Conservation (phyloP, 2,797 vertebrate genomes). For the Perdix hodgsoniae region DNA sequence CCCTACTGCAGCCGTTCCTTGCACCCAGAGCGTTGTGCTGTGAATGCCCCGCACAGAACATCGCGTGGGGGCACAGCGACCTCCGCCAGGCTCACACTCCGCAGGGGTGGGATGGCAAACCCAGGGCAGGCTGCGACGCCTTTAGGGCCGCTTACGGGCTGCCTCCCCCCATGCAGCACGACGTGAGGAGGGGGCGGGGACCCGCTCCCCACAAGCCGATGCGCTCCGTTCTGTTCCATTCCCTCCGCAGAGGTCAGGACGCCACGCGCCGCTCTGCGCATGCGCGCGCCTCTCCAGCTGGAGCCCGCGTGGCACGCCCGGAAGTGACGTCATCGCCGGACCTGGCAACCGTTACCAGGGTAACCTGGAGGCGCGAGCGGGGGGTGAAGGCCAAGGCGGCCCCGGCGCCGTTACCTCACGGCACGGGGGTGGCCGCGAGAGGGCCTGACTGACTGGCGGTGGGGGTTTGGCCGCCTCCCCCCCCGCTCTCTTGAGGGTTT, state of each 20-base stretch:
- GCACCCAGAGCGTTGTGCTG: background rate
- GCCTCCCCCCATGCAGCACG: too few relatives aligned
- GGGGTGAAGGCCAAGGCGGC: background rate
- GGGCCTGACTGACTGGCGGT: too few relatives aligned
- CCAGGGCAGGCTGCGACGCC: background rate
- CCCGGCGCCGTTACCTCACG: background rate
- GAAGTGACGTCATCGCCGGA: conserved; percentile 47
- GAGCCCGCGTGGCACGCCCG: background rate
- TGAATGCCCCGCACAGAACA: background rate
- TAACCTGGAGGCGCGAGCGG: background rate
- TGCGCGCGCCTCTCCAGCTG: background rate
- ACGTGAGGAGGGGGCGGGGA: fast-evolving
- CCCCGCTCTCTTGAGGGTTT: background rate
- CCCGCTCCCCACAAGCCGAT: fast-evolving
- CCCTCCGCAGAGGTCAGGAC: fast-evolving
- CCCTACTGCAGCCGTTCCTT: background rate
- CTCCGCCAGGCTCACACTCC: too few relatives aligned
- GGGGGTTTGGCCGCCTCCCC: too few relatives aligned
- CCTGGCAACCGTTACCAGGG: conserved; percentile 73
- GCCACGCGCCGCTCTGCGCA: background rate
- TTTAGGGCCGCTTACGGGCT: fast-evolving
- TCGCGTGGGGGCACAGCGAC: too few relatives aligned
- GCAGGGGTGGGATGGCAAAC: background rate
- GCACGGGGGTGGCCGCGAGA: too few relatives aligned
- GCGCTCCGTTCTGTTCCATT: fast-evolving